Evolutionary conservation across 2,113 vertebrate genomes (phyloP).

Genomic region (Struthidea cinerea): DNA sequence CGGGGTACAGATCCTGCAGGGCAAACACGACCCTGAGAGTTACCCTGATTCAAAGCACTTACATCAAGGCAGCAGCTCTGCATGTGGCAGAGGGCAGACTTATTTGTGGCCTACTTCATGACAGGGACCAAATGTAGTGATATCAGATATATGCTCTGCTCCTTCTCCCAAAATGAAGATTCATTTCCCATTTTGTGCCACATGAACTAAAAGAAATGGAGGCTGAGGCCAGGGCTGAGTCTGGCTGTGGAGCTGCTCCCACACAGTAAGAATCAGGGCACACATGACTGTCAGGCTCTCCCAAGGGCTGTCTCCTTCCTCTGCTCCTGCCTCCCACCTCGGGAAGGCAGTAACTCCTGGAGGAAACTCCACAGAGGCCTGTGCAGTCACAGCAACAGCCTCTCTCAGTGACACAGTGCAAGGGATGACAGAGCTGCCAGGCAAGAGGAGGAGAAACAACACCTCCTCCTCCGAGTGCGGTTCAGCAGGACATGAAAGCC

Average conservation of each 20-base stretch:
- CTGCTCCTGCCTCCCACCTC: background rate
- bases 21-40: background rate
- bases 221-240: background rate
- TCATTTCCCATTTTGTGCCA: background rate
- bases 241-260: background rate
- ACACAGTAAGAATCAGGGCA: background rate
- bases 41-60: background rate
- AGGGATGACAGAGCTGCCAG: background rate
- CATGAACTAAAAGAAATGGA: background rate
- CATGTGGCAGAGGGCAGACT: background rate
- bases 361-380: background rate
- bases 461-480: accelerated
- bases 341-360: accelerated
- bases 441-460: background rate
- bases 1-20: background rate
- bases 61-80: background rate
- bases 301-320: background rate
- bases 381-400: background rate
- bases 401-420: background rate
- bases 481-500: background rate
- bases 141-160: background rate
- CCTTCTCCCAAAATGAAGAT: background rate
- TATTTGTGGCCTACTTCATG: background rate
- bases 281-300: background rate
- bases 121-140: accelerated